Conservation (phyloP, 2,888 invertebrate species). For the Petrolisthes cinctipes region DNA sequence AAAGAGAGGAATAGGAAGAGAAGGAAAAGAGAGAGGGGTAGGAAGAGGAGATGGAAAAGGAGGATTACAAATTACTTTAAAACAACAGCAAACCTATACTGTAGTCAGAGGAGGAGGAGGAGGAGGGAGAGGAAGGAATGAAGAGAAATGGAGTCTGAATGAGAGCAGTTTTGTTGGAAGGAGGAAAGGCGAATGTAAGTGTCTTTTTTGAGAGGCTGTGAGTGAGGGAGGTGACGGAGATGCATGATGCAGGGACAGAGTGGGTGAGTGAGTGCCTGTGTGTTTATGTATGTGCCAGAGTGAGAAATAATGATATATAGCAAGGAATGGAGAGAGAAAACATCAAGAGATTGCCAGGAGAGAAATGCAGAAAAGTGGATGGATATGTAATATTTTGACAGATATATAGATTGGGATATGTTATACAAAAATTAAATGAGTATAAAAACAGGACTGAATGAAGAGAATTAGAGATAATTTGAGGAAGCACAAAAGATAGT, state of each 20-base stretch:
- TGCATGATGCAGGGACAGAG: not conserved
- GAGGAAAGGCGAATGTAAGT: not conserved
- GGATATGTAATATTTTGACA: too few relatives aligned
- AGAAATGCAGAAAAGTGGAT: too few relatives aligned
- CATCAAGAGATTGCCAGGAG: too few relatives aligned
- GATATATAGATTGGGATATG: too few relatives aligned
- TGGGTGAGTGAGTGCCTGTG: not conserved
- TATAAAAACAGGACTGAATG: too few relatives aligned
- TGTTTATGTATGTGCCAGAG: not conserved
- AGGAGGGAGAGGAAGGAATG: not conserved
- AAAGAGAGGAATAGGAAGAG: not conserved
- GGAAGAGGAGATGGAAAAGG: not conserved
- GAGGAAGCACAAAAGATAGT: too few relatives aligned
- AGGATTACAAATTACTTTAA: not conserved
- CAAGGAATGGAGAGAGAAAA: too few relatives aligned
- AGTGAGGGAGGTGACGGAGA: not conserved
- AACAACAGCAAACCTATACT: not conserved
- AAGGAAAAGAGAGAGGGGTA: constrained; percentile 1
- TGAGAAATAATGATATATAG: not conserved
- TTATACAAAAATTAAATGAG: too few relatives aligned
- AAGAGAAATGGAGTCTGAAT: not conserved
- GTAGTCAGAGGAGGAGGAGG: not conserved
- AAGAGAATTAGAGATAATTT: too few relatives aligned
- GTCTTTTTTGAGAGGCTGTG: not conserved
- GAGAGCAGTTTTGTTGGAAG: not conserved